These are phyloP conservation scores for Dione vanillae DNA, from an alignment of 2,888 invertebrate species.

Conservation along the genomic window DNA sequence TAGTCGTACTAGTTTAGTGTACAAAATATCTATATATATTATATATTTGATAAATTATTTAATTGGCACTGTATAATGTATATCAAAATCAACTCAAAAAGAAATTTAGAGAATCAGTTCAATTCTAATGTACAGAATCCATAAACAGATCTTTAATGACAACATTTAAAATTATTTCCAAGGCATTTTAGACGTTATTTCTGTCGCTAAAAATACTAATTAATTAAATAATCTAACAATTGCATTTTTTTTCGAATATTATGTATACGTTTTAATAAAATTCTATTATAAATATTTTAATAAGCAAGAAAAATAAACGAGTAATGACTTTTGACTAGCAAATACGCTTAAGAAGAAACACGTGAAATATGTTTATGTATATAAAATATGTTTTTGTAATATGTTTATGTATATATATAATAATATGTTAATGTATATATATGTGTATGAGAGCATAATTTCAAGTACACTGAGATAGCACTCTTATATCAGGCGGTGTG, in stretches of 20 bases:
- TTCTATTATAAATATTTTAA: neutral
- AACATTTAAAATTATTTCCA: no score
- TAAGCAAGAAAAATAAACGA: neutral
- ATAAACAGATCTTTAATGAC: no score
- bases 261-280: neutral
- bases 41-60: neutral
- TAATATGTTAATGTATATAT: no score
- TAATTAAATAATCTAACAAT: neutral
- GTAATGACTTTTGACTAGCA: neutral
- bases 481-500: neutral
- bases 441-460: slow-evolving; percentile 2
- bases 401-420: no score
- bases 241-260: neutral
- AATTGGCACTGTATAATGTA: no score
- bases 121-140: no score
- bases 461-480: slow-evolving; percentile 20
- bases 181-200: no score
- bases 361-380: no score
- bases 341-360: neutral
- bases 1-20: slow-evolving; percentile 14
- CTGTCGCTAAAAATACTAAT: no score
- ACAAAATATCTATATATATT: neutral
- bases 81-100: no score
- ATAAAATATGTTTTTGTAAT: no score
- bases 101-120: no score